Evolutionary conservation across 2,797 vertebrate species (phyloP), one percentile per base, ranked within the genome.

Genomic region (Thalassophryne amazonica): DNA sequence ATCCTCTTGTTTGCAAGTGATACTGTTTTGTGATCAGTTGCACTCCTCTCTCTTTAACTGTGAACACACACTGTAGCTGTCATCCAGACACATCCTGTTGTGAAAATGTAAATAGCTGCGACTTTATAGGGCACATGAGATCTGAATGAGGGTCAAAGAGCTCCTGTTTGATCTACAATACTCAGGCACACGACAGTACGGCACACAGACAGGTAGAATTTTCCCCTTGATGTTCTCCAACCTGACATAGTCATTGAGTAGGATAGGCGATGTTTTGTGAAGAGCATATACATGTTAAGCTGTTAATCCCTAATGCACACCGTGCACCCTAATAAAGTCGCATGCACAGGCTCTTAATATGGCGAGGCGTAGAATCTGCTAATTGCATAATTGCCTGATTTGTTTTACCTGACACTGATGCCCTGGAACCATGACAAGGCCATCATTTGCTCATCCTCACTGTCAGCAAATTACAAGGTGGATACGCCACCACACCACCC

Each of bases 361-460:
- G 69, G 55, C 69, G 67, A 48, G 28, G 38, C 69, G 50, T 61
- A 87, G 78, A 88, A 88, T 87, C 83, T 80, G 69, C 88, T 93
- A 92, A 93, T 93, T 92, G 76, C 81, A 69, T 85, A 88, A 92
- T 83, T 84, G 78, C 71, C 70, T 76, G 83, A 85, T 89, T 87
- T 91, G 85, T 92, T 89, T 93, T 84, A 92, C 84, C 90, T 88
- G 90, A 90, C 92, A 92, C 88, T 78, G 59, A 69, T 84, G 90
- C 92, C 91, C 87, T 89, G 87, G 88, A n/a, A 78, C 60, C 83
- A 90, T 93, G 93, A 94, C 92, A 92, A 85, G 80, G 78, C 90
- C 89, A 88, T 94, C 90, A 93, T 94, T 93, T 92, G 92, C 90
- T 92, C 87, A 76, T 91, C 86, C 87, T 91, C 89, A 85, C 80